These are phyloP conservation scores for Melanotaenia boesemani DNA, from an alignment of 2,797 vertebrate genomes.

Conservation along the genomic window DNA sequence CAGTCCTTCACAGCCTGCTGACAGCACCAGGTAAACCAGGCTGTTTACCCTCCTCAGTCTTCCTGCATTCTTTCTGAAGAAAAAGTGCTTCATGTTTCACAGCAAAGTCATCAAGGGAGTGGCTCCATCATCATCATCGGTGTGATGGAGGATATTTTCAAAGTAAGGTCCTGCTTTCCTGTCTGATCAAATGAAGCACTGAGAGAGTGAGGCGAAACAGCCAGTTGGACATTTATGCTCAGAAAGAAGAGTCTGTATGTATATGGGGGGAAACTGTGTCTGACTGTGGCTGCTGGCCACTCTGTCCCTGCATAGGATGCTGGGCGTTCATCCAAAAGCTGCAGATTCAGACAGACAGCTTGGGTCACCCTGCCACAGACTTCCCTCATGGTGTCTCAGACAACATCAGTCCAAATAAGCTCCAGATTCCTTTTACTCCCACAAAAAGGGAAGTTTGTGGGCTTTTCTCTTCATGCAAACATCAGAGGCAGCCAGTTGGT, in stretches of 20 bases:
- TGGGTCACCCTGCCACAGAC: constrained; percentile 20
- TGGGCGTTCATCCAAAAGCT: constrained; percentile 41
- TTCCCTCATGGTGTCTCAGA: constrained; percentile 35
- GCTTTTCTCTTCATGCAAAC: background rate
- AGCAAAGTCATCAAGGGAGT: constrained; percentile 10
- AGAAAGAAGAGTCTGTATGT: background rate
- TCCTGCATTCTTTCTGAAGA: constrained; percentile 3
- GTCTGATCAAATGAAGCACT: constrained; percentile 4
- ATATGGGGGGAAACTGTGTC: constrained; percentile 2
- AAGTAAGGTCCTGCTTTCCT: constrained; percentile 1
- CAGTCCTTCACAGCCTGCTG: background rate
- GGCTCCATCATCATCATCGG: background rate
- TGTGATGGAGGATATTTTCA: constrained; percentile 7
- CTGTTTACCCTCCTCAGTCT: constrained; percentile 12
- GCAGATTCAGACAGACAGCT: constrained; percentile 32
- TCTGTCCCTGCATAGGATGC: constrained; percentile 10
- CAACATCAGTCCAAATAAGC: constrained; percentile 11
- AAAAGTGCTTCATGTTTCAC: background rate
- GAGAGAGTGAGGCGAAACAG: constrained; percentile 12
- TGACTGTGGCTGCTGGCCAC: constrained; percentile 36
- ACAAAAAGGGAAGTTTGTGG: constrained; percentile 7
- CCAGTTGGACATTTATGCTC: background rate
- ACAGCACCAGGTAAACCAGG: background rate
- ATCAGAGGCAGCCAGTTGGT: background rate
- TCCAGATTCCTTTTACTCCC: background rate